Base-by-base conservation (phyloP, 2,113 vertebrate species). In the Onychostruthus taczanowskii region DNA sequence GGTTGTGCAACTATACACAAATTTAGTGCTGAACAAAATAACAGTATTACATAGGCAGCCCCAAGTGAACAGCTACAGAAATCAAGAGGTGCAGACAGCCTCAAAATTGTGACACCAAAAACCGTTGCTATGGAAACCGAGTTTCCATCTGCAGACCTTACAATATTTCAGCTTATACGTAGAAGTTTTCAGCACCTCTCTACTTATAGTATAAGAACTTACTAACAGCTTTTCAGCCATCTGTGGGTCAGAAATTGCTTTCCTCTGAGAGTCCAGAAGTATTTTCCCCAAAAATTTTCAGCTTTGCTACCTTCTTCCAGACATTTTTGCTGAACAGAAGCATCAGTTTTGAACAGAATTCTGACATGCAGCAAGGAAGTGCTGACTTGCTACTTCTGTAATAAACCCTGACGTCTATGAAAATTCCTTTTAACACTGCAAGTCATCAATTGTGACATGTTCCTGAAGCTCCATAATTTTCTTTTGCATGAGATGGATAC, bases 61-160 rank as follows among this genome's bases (percentile, higher is more conserved):
- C 24, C 17, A 66, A 37, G 17, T 27, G 33, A 92, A 66, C 33
- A 27, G 46, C 13, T 83, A 66, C 23, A 49, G 63, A 89, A 88
- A 75, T 56, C 16, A 72, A 46, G 56, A 78, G 47, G 30, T 56
- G 10, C 33, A 92, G 47, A 52, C 35, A 89, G 47, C 8, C 46
- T 87, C 11, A 56, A 67, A 84, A 81, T 44, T 41, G 28, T 21
- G 13, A 49, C 47, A 92, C 27, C 23, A 84, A 28, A 88, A 88
- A 46, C 22, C 56, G 82, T 89, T 89, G 72, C 84, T 95, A 91
- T 76, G 81, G 87, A 91, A 95, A 95, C 73, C 21, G 47, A 81
- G 31, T 85, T 95, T 91, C 59, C 63, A 89, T 79, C 62, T 87
- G 46, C 41, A 84, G 66, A 84, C 93, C 66, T 83, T 85, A n/a